Percentiles rank a stretch among this genome's conserved stretches.
These are phyloP conservation scores for Helleia helle DNA, from an alignment of 2,888 invertebrate species.

Conservation along the genomic window DNA sequence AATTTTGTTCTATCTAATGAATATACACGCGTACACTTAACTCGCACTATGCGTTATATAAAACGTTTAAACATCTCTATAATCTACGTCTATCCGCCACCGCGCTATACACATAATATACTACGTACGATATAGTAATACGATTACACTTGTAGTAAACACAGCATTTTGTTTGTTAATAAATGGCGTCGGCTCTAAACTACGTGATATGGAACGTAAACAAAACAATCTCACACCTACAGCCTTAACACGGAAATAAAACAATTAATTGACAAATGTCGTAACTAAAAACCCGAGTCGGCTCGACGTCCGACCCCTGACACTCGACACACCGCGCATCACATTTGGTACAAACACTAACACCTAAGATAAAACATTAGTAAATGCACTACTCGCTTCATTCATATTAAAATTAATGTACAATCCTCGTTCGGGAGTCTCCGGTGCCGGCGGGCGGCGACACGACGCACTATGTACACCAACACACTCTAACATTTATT, in stretches of 20 bases:
- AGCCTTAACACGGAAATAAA: constrained; percentile 24
- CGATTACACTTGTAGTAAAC: constrained; percentile 42
- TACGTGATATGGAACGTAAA: constrained; percentile 57
- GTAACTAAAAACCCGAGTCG: constrained; percentile 27
- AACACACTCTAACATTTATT: constrained; percentile 13
- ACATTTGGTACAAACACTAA: constrained; percentile 67
- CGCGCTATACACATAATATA: constrained; percentile 47
- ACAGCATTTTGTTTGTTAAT: constrained; percentile 45
- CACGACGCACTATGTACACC: constrained; percentile 1
- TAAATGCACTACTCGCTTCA: constrained; percentile 66
- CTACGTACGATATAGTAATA: constrained; percentile 45
- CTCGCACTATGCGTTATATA: constrained; percentile 53
- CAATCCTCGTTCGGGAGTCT: constrained; percentile 30
- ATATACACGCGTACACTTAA: constrained; percentile 53
- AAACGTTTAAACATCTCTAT: constrained; percentile 51
- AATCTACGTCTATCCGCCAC: constrained; percentile 57
- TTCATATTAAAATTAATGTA: constrained; percentile 38
- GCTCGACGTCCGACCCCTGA: not conserved
- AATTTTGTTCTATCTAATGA: constrained; percentile 59
- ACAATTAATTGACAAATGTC: constrained; percentile 56
- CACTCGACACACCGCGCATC: constrained; percentile 13
- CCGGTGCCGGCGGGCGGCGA: not conserved
- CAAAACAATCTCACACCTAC: constrained; percentile 41
- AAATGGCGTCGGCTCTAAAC: constrained; percentile 27
- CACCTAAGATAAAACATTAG: constrained; percentile 66